phyloP scores from a whole-genome alignment of 2,113 vertebrate species.

The Dryoscopus gambensis region DNA sequence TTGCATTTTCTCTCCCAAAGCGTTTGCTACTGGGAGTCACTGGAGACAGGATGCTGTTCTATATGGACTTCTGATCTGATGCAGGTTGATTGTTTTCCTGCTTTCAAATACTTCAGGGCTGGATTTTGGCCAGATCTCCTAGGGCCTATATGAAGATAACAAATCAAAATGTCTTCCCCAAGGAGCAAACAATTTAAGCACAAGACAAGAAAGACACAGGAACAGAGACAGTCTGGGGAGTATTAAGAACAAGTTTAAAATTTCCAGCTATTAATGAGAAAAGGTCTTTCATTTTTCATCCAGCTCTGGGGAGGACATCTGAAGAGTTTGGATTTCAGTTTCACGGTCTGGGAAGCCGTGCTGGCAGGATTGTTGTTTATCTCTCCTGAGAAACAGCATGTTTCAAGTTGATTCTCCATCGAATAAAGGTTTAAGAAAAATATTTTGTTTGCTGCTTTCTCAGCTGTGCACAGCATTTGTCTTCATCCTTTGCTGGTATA shows the following conservation, averaged over 20 bases:
- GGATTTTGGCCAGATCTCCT: conserved; percentile 42
- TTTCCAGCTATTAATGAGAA: conserved; percentile 57
- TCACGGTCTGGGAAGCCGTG: conserved; percentile 48
- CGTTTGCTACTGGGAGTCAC: conserved; percentile 44
- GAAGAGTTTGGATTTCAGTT: conserved; percentile 60
- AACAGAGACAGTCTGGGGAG: conserved; percentile 40
- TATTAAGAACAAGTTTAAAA: conserved; percentile 50
- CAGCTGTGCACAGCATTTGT: conserved; percentile 56
- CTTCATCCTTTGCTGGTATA: conserved; percentile 39
- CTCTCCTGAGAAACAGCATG: conserved; percentile 57
- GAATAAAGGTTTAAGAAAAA: conserved; percentile 48
- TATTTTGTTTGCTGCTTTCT: conserved; percentile 69
- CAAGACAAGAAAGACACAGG: conserved; percentile 25
- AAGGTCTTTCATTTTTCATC: conserved; percentile 58
- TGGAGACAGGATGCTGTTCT: conserved; percentile 42
- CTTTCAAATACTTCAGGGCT: neutral
- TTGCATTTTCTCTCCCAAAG: conserved; percentile 20
- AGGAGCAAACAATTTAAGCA: conserved; percentile 41
- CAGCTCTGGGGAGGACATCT: conserved; percentile 61
- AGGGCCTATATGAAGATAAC: conserved; percentile 36
- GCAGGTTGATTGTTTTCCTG: conserved; percentile 23
- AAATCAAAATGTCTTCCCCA: conserved; percentile 39
- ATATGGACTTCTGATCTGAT: conserved; percentile 14
- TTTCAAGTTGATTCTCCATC: conserved; percentile 51
- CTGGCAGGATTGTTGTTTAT: conserved; percentile 57